These are phyloP conservation scores for Thereva unica DNA, from an alignment of 2,888 invertebrate species.

Conservation along the genomic window DNA sequence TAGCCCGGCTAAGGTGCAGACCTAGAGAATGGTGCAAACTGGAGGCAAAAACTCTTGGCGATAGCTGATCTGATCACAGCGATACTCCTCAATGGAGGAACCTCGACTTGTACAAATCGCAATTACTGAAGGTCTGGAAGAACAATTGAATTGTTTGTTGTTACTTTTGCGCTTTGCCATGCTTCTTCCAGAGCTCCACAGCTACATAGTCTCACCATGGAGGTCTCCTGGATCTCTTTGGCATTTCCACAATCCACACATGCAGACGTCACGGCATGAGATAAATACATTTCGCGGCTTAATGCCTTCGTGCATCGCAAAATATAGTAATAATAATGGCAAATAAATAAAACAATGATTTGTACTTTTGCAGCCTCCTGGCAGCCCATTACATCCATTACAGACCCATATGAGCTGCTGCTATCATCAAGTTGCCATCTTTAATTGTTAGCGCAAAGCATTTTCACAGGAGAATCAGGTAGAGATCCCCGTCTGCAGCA, in stretches of 20 bases:
- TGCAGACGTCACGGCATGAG: conserved; percentile 23
- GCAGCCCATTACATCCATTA: conserved; percentile 39
- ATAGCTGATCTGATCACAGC: conserved; percentile 32
- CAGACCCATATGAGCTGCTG: conserved; percentile 18
- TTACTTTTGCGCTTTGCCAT: conserved; percentile 32
- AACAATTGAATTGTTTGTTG: conserved; percentile 45
- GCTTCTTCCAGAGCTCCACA: too few species aligned
- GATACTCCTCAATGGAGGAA: conserved; percentile 38
- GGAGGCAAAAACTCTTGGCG: conserved; percentile 31
- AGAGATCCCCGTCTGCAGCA: background rate
- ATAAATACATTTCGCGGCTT: conserved; percentile 32
- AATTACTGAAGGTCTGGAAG: conserved; percentile 40
- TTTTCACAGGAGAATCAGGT: conserved; percentile 21
- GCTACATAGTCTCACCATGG: background rate
- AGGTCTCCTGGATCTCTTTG: background rate
- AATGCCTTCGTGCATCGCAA: conserved; percentile 29
- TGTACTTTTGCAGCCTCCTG: conserved; percentile 42
- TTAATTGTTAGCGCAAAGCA: conserved; percentile 38
- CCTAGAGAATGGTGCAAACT: conserved; percentile 33
- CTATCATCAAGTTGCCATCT: conserved; percentile 39
- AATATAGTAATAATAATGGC: conserved; percentile 43
- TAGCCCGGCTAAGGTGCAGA: conserved; percentile 18
- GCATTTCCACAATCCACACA: conserved; percentile 18
- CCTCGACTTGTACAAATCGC: conserved; percentile 42
- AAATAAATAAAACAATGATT: conserved; percentile 44